Conservation (phyloP, 2,113 vertebrate genomes). For the Pterocles orientalis region DNA sequence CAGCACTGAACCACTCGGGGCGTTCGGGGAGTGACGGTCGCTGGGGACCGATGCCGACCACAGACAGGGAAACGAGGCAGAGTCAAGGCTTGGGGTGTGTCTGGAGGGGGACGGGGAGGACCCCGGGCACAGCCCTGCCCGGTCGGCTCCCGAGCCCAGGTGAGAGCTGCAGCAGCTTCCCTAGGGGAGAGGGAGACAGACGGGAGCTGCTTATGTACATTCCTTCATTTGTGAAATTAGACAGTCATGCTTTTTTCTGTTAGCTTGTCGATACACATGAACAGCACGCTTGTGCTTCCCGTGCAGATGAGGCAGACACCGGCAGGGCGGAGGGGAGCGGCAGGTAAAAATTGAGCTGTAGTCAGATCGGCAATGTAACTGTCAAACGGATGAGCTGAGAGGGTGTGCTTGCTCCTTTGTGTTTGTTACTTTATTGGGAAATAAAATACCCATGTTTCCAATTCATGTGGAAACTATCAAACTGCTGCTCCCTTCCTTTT, state of each 20-base stretch:
- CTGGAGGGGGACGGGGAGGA: neutral
- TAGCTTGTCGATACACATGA: fast-evolving
- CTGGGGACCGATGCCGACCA: neutral
- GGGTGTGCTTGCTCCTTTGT: neutral
- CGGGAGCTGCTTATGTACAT: neutral
- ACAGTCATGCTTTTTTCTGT: fast-evolving
- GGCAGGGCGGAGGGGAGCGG: neutral
- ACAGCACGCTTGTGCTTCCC: fast-evolving
- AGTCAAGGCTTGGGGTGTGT: neutral
- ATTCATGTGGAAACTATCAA: neutral
- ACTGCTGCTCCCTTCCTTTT: neutral
- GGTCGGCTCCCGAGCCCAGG: neutral
- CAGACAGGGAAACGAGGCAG: neutral
- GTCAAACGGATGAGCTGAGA: neutral
- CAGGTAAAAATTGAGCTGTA: neutral
- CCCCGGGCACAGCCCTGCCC: fast-evolving
- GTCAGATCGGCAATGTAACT: neutral
- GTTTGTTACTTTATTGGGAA: neutral
- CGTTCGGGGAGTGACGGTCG: neutral
- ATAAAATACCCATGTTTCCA: neutral
- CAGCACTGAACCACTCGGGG: neutral
- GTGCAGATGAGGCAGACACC: neutral
- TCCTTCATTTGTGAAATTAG: neutral
- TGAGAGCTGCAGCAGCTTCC: neutral
- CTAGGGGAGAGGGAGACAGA: neutral